These are phyloP conservation scores for Epizoanthus scotinus DNA, from an alignment of 92 coral and sea anemone genomes.

Conservation along the genomic window DNA sequence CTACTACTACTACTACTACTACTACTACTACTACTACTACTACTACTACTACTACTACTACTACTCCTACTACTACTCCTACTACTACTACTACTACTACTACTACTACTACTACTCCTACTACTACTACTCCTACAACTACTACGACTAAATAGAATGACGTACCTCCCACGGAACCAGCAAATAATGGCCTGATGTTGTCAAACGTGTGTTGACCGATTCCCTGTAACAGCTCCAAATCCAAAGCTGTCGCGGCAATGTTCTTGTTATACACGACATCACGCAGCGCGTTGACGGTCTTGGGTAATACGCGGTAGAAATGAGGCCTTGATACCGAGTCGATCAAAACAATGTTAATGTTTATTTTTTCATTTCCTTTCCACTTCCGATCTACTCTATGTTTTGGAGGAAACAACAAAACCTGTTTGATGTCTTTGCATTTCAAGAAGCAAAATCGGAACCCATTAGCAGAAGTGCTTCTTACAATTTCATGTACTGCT, in stretches of 20 bases:
- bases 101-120: too few relatives aligned
- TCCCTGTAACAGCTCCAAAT: slow-evolving; percentile 52
- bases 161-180: slow-evolving; percentile 49
- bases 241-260: slow-evolving; percentile 44
- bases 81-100: too few relatives aligned
- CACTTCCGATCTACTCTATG: neutral
- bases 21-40: too few relatives aligned
- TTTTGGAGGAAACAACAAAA: slow-evolving; percentile 38
- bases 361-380: slow-evolving; percentile 19
- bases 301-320: slow-evolving; percentile 50
- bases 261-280: slow-evolving; percentile 41
- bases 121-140: too few relatives aligned
- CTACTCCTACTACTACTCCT: too few relatives aligned
- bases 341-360: slow-evolving; percentile 42
- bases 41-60: too few relatives aligned
- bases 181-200: slow-evolving; percentile 50
- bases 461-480: slow-evolving; percentile 23
- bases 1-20: too few relatives aligned
- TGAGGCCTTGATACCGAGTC: slow-evolving; percentile 52
- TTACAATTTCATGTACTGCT: slow-evolving; percentile 25
- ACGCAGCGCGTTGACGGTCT: slow-evolving; percentile 44
- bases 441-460: slow-evolving; percentile 46
- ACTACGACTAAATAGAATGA: neutral
- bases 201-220: slow-evolving; percentile 54
- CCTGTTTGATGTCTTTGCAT: slow-evolving; percentile 40